phyloP scores from a whole-genome alignment of 2,113 vertebrate species.

The Brachirus orientalis region DNA sequence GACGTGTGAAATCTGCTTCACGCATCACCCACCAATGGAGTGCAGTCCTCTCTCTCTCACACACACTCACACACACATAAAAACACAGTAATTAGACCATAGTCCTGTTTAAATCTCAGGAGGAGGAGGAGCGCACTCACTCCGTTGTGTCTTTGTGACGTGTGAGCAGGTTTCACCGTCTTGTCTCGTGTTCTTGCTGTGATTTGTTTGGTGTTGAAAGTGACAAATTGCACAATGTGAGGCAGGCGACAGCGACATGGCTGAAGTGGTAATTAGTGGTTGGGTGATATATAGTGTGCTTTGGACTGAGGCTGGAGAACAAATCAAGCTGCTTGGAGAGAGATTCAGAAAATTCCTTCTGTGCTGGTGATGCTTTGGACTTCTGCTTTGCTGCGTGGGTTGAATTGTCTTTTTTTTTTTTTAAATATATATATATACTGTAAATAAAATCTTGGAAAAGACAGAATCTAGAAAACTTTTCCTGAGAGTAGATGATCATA shows the following conservation, averaged over 20 bases:
- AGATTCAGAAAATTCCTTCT: constrained; percentile 16
- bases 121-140: constrained; percentile 33
- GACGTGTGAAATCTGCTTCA: constrained; percentile 72
- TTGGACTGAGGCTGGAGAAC: constrained; percentile 47
- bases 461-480: not conserved
- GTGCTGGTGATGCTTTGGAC: constrained; percentile 24
- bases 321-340: constrained; percentile 49
- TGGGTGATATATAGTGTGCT: constrained; percentile 39
- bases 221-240: constrained; percentile 58
- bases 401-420: not conserved
- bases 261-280: constrained; percentile 56
- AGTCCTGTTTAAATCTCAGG: not conserved
- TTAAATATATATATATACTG: too few species aligned
- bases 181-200: constrained; percentile 49
- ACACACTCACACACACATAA: not conserved
- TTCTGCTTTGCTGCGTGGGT: constrained; percentile 55
- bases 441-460: not conserved
- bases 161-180: constrained; percentile 71
- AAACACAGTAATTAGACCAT: not conserved
- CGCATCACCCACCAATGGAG: constrained; percentile 26
- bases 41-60: not conserved
- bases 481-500: not conserved
- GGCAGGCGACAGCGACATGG: constrained; percentile 51
- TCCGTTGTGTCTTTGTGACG: constrained; percentile 45
- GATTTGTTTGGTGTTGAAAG: constrained; percentile 63